These are phyloP conservation scores for Rhinichthys klamathensis DNA, from an alignment of 2,113 vertebrate species.

Conservation along the genomic window DNA sequence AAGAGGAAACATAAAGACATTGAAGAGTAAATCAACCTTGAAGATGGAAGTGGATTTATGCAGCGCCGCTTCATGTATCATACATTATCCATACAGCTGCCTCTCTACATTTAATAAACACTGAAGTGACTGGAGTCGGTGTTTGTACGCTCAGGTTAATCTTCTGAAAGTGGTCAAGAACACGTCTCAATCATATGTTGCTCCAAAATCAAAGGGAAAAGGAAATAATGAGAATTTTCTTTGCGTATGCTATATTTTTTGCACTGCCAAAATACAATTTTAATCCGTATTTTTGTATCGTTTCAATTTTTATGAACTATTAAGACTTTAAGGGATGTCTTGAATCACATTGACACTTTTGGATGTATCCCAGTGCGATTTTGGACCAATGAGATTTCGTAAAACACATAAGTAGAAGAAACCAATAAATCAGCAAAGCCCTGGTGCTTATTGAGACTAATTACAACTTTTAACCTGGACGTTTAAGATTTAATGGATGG, in stretches of 20 bases:
- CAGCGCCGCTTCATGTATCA: conserved; percentile 66
- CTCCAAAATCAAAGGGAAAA: neutral
- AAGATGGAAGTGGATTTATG: conserved; percentile 69
- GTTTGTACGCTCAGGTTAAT: neutral
- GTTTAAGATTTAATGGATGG: too few relatives aligned
- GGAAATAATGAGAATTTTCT: neutral
- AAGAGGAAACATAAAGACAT: conserved; percentile 60
- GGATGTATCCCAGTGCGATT: neutral
- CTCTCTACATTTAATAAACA: conserved; percentile 27
- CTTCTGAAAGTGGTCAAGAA: neutral
- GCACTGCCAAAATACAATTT: neutral
- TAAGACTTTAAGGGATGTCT: neutral
- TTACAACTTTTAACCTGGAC: neutral
- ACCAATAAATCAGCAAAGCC: neutral
- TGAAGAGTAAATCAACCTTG: conserved; percentile 67
- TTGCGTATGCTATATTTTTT: neutral
- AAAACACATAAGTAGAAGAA: neutral
- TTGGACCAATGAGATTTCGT: neutral
- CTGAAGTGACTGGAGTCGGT: conserved; percentile 21
- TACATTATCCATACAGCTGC: conserved; percentile 60
- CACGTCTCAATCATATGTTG: neutral
- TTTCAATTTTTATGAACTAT: neutral
- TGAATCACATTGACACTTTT: neutral
- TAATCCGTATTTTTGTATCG: neutral
- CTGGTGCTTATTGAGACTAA: neutral